phyloP scores from a whole-genome alignment of 1,140 invertebrate genomes.

The Euura saliciscinereae region DNA sequence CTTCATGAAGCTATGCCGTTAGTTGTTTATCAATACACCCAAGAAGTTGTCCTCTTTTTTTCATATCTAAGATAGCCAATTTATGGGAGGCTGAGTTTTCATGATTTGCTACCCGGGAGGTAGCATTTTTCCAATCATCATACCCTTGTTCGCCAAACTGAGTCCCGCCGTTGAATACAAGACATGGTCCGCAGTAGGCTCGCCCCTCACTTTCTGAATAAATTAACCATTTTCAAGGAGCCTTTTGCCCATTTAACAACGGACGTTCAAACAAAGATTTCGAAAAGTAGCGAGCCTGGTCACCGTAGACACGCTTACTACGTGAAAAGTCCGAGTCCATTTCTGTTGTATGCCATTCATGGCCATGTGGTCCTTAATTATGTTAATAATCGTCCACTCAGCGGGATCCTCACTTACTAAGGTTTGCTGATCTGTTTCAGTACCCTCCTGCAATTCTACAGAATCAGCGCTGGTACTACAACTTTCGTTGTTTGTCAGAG shows the following conservation, averaged over 20 bases:
- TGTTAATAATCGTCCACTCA: constrained; percentile 24
- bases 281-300: constrained; percentile 28
- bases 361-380: constrained; percentile 26
- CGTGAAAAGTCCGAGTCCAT: constrained; percentile 27
- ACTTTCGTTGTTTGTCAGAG: constrained; percentile 3
- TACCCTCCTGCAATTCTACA: neutral
- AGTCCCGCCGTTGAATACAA: constrained; percentile 31
- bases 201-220: constrained; percentile 36
- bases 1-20: constrained; percentile 14
- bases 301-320: constrained; percentile 24
- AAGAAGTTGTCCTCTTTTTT: constrained; percentile 8
- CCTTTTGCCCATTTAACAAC: constrained; percentile 35
- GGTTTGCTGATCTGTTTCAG: neutral
- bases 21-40: constrained; percentile 14
- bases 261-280: constrained; percentile 29
- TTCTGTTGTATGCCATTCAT: constrained; percentile 30
- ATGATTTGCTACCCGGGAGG: neutral
- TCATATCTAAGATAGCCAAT: neutral
- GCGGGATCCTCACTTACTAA: constrained; percentile 24
- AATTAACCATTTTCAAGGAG: constrained; percentile 29
- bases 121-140: constrained; percentile 25
- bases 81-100: constrained; percentile 19
- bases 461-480: neutral
- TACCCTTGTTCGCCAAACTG: constrained; percentile 23
- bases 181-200: constrained; percentile 37